Evolutionary conservation across 2,888 invertebrate genomes (phyloP).

Genomic region (Orchestes rusci): DNA sequence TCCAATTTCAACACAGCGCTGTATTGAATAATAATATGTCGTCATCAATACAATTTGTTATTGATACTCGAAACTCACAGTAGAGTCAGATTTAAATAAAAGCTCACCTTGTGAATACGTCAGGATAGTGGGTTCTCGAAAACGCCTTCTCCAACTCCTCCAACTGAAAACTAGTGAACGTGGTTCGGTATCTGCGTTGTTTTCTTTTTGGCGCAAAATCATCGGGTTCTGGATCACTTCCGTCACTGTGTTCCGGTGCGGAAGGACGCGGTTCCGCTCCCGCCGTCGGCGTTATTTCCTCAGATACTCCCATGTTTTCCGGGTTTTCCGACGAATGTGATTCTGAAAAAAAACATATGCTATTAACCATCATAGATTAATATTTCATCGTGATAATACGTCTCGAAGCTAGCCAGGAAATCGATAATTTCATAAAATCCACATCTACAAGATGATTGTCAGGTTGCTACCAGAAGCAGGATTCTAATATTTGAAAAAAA

Average conservation of each 20-base stretch:
- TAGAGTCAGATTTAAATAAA: no score
- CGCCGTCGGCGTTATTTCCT: constrained; percentile 37
- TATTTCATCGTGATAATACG: no score
- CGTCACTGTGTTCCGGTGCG: constrained; percentile 44
- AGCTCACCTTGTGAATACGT: constrained; percentile 91
- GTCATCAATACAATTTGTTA: no score
- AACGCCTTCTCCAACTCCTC: constrained; percentile 97
- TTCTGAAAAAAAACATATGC: constrained; percentile 34
- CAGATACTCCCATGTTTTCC: constrained; percentile 43
- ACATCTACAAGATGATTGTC: no score
- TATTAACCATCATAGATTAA: constrained; percentile 1
- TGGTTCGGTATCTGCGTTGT: constrained; percentile 86
- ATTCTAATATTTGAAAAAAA: no score
- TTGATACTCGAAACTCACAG: no score
- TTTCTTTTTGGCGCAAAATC: constrained; percentile 84
- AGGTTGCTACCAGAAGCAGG: no score
- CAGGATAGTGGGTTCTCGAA: constrained; percentile 95
- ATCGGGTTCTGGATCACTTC: constrained; percentile 57
- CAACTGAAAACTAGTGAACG: constrained; percentile 89
- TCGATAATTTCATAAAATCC: no score
- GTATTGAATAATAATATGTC: no score
- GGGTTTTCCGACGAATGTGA: constrained; percentile 37
- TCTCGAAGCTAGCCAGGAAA: no score
- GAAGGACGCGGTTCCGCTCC: constrained; percentile 30
- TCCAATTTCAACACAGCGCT: no score